A percentile compares a stretch with the other conserved stretches of the same genome.
Conservation (phyloP, 2,113 vertebrate species). For the Coryphaenoides rupestris region DNA sequence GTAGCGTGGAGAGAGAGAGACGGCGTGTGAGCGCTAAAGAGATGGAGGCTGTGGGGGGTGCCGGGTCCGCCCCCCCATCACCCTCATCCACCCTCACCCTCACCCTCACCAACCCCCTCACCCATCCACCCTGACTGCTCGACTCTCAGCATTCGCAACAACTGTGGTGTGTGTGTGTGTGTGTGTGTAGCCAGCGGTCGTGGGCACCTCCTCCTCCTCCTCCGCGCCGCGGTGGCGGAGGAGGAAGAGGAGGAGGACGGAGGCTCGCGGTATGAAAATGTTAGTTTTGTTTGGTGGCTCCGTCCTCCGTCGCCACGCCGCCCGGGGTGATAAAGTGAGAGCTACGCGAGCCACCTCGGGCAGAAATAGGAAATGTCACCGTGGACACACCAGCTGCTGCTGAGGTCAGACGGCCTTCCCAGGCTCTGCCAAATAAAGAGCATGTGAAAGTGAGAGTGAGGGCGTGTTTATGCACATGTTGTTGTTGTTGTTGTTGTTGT, state of each 20-base stretch:
- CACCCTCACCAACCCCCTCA: too few species aligned
- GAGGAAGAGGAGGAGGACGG: conserved; percentile 40
- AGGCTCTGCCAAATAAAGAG: conserved; percentile 76
- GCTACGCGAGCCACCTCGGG: conserved; percentile 84
- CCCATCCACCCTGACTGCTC: too few species aligned
- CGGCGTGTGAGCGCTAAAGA: not conserved
- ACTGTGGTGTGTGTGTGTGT: not conserved
- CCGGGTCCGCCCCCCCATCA: too few species aligned
- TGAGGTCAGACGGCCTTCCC: conserved; percentile 68
- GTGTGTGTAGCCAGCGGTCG: too few species aligned
- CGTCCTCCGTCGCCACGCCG: conserved; percentile 92
- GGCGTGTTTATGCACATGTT: too few species aligned
- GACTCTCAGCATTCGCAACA: too few species aligned
- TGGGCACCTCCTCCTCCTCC: too few species aligned
- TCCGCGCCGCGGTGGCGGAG: too few species aligned
- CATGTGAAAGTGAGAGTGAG: conserved; percentile 42
- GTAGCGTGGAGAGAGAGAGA: not conserved
- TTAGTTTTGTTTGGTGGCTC: conserved; percentile 82
- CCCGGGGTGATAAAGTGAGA: conserved; percentile 92
- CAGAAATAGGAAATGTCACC: conserved; percentile 86
- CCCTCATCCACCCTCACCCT: too few species aligned
- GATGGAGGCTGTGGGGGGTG: not conserved
- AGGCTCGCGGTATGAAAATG: conserved; percentile 79
- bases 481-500: too few species aligned
- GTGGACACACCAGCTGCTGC: conserved; percentile 85